A percentile compares a stretch with the other conserved stretches of the same genome.
Evolutionary conservation across 2,888 invertebrate species (phyloP).

Genomic region (Theodoxus fluviatilis): DNA sequence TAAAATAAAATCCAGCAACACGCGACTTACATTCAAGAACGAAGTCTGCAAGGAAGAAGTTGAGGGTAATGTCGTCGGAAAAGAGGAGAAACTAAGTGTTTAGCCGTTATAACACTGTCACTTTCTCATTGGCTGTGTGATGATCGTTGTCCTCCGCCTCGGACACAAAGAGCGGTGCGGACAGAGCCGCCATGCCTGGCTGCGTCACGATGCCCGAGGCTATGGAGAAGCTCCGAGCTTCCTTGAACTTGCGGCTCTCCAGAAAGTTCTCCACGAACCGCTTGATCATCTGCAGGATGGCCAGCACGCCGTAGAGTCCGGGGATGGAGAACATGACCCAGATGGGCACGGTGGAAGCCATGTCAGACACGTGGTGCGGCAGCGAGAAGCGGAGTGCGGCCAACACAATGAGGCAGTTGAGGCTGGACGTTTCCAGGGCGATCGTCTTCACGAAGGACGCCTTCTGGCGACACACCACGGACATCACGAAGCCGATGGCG

Average conservation of each 20-base stretch:
- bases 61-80: too few relatives aligned
- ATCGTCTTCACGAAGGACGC: constrained; percentile 52
- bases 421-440: constrained; percentile 58
- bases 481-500: constrained; percentile 47
- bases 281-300: constrained; percentile 44
- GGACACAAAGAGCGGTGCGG: constrained; percentile 53
- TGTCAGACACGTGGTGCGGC: constrained; percentile 55
- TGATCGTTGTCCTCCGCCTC: constrained; percentile 51
- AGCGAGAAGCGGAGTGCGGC: constrained; percentile 59
- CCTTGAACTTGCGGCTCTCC: constrained; percentile 46
- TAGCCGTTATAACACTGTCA: constrained; percentile 56
- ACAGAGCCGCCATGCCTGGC: constrained; percentile 56
- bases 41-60: too few relatives aligned
- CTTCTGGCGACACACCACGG: constrained; percentile 52
- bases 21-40: too few relatives aligned
- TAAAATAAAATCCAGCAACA: too few relatives aligned
- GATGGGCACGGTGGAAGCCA: constrained; percentile 60
- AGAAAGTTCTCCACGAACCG: constrained; percentile 42
- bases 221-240: constrained; percentile 51
- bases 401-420: constrained; percentile 59
- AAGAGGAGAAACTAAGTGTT: too few relatives aligned
- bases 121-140: constrained; percentile 54
- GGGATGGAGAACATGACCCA: constrained; percentile 62
- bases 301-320: constrained; percentile 51
- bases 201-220: constrained; percentile 54